Percentiles rank a stretch among this genome's conserved stretches.
Conservation (phyloP, 2,888 invertebrate genomes). For the Cremastinae sp. region DNA sequence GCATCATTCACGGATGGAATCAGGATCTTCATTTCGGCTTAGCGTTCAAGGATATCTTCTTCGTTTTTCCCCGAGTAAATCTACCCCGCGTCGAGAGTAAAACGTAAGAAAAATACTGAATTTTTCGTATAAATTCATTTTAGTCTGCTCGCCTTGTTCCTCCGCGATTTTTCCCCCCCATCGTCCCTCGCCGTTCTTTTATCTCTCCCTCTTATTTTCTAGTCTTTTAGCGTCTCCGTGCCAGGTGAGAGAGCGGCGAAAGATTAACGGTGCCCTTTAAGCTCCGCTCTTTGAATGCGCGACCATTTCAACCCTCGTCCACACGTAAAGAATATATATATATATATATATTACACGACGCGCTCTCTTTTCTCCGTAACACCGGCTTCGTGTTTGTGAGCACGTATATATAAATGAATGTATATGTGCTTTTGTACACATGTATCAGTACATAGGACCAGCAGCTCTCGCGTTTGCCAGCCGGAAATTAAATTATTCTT, state of each 20-base stretch:
- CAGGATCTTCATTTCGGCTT: conserved; percentile 44
- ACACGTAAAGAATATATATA: conserved; percentile 58
- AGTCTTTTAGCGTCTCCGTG: conserved; percentile 20
- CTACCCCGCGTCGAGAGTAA: conserved; percentile 20
- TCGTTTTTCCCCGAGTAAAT: conserved; percentile 23
- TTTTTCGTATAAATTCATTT: conserved; percentile 58
- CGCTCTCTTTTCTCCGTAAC: conserved; percentile 37
- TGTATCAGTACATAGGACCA: conserved; percentile 4
- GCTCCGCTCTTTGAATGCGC: conserved; percentile 58
- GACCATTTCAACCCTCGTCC: conserved; percentile 59
- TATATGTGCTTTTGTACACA: background rate
- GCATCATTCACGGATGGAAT: conserved; percentile 30
- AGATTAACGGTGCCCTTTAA: conserved; percentile 63
- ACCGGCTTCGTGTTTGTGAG: too few relatives aligned
- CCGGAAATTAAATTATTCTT: conserved; percentile 64
- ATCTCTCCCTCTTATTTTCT: conserved; percentile 29
- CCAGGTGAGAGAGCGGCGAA: conserved; percentile 41
- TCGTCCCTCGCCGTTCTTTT: conserved; percentile 7
- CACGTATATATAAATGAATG: background rate
- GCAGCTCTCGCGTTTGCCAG: conserved; percentile 42
- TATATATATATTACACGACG: too few relatives aligned
- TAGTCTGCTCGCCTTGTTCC: conserved; percentile 15
- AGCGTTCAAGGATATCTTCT: conserved; percentile 39
- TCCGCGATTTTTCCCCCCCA: background rate
- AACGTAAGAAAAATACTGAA: conserved; percentile 54